Conservation (phyloP, 2,113 vertebrate species). For the Catharus fuscescens region DNA sequence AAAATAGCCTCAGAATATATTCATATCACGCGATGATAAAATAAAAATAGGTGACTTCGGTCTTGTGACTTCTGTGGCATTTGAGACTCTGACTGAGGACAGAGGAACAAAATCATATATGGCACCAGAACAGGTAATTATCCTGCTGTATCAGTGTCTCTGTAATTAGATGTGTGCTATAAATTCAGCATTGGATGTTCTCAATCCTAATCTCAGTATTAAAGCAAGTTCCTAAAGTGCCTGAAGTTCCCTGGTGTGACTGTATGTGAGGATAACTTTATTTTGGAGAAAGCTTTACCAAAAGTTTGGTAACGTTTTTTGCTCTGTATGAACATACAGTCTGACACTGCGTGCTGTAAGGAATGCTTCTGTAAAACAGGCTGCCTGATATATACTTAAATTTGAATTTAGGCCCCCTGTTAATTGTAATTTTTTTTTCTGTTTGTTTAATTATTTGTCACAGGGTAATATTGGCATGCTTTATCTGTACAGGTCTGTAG, state of each 20-base stretch:
- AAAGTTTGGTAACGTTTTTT: background rate
- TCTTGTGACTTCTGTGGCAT: constrained; percentile 75
- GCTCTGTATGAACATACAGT: background rate
- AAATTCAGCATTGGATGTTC: background rate
- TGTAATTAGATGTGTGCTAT: background rate
- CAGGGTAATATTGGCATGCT: background rate
- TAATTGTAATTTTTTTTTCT: background rate
- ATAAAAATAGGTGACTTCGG: constrained; percentile 93
- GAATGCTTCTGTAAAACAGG: background rate
- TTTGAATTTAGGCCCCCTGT: background rate
- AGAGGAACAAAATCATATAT: constrained; percentile 66
- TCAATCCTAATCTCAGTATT: background rate
- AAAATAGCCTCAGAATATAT: constrained; percentile 86
- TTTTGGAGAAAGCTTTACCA: background rate
- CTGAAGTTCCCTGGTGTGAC: background rate
- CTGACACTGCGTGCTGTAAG: background rate
- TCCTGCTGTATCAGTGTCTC: background rate
- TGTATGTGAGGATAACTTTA: background rate
- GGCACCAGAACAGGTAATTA: constrained; percentile 79
- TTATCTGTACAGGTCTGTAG: background rate
- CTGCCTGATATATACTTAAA: background rate
- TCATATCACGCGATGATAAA: constrained; percentile 72
- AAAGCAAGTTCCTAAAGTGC: background rate
- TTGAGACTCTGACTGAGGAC: constrained; percentile 55
- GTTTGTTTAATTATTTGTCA: background rate